Base-by-base conservation (phyloP, 2,888 invertebrate species). In the Caenorhabditis doughertyi region DNA sequence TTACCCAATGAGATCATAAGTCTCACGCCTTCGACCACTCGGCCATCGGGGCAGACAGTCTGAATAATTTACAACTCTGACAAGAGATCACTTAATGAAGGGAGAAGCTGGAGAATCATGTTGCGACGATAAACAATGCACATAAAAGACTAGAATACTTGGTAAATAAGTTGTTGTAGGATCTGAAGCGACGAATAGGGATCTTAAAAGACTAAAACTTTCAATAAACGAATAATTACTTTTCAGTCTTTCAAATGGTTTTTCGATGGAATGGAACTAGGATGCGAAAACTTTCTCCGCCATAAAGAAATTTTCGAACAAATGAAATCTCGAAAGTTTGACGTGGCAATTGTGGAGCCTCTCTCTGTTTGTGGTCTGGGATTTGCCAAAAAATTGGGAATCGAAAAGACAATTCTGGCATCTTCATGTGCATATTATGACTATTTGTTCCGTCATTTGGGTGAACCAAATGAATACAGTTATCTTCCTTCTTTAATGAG, bases 21-120 rank as follows among this genome's bases (percentile, higher is more conserved):
- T 70, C 77, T 53, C 77, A 68, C 77, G 77, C 77, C 77, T 77
- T 77, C 49, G 77, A 76, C 76, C 76, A 47, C 76, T 76, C 76
- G 76, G 76, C 76, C 76, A 76, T 68, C 76, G 76, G 67, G 76
- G 67, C 76, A 39, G 27, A 51, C 42, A 76, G 16, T 67, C 76
- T 68, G 76, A 67, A 76, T 42, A 67, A 35, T 67, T 51, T 39
- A 60, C 58, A 60, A 25, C 60, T 60, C 3, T 47, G n/a, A 18
- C 18, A 47, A 47, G 39, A 39, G 9, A 39, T 39, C n/a, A n/a
- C n/a, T n/a, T n/a, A n/a, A n/a, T n/a, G n/a, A n/a, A n/a, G n/a
- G n/a, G n/a, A n/a, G n/a, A n/a, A n/a, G n/a, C n/a, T n/a, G n/a
- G n/a, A n/a, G n/a, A n/a, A n/a, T n/a, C n/a, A n/a, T n/a, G n/a